Evolutionary conservation across 37 sponge, comb jelly and placozoan species (phyloP).

Genomic region (Eunapius fragilis): DNA sequence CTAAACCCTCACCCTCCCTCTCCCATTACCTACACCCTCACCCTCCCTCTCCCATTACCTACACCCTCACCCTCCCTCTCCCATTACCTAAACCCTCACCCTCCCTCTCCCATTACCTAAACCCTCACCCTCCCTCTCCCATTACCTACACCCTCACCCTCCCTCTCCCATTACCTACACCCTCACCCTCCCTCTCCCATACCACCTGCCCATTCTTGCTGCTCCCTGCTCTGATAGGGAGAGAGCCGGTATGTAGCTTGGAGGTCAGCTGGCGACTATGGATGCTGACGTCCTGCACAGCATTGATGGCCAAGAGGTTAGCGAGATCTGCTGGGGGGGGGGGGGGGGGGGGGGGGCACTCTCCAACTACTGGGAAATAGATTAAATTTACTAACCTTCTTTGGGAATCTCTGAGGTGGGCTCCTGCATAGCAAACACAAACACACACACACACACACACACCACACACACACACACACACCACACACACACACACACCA

Average conservation of each 20-base stretch:
- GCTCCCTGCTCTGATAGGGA: neutral
- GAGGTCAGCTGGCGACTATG: neutral
- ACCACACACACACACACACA: slow-evolving; percentile 2
- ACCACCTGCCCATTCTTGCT: neutral
- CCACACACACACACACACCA: neutral
- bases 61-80: too few species aligned
- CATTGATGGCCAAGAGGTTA: neutral
- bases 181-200: too few species aligned
- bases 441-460: slow-evolving; percentile 17
- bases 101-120: too few species aligned
- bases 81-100: too few species aligned
- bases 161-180: too few species aligned
- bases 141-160: too few species aligned
- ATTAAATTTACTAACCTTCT: neutral
- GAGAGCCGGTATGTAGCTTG: neutral
- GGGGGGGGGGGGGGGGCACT: neutral
- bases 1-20: too few species aligned
- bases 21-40: too few species aligned
- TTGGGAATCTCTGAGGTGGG: neutral
- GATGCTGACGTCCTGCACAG: neutral
- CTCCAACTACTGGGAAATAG: neutral
- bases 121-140: too few species aligned
- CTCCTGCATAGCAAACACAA: neutral
- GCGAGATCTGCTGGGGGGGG: neutral
- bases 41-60: too few species aligned